These are phyloP conservation scores for Petaurus breviceps DNA, from an alignment of 2,113 vertebrate species.

Conservation along the genomic window DNA sequence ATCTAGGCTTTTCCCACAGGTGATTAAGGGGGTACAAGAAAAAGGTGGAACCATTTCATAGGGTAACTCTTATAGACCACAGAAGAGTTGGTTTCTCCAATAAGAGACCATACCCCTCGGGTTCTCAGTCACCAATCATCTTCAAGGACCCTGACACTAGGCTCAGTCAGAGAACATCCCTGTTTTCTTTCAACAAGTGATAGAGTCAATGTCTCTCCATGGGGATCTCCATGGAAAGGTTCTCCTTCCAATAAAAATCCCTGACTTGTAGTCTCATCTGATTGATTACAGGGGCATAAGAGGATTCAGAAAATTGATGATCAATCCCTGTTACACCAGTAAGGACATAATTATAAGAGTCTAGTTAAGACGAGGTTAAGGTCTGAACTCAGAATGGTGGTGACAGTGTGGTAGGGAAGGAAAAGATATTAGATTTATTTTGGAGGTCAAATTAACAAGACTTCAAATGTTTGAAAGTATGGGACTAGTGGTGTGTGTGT, in stretches of 20 bases:
- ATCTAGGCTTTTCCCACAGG: not conserved
- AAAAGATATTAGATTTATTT: not conserved
- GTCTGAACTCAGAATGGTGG: not conserved
- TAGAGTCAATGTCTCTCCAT: not conserved
- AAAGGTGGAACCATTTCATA: not conserved
- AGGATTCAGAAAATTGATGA: not conserved
- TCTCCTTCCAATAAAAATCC: not conserved
- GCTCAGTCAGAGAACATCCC: not conserved
- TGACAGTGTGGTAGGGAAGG: not conserved
- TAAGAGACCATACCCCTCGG: not conserved
- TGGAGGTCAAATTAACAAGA: not conserved
- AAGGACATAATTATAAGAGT: not conserved
- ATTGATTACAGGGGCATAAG: not conserved
- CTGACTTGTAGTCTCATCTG: not conserved
- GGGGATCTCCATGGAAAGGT: not conserved
- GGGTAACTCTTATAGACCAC: not conserved
- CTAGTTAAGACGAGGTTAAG: not conserved
- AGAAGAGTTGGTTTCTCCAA: not conserved
- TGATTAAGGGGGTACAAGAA: not conserved
- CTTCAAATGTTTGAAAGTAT: not conserved
- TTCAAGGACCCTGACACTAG: not conserved
- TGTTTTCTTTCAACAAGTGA: not conserved
- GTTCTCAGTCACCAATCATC: not conserved
- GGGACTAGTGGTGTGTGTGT: not conserved
- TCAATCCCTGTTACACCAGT: not conserved